These are phyloP conservation scores for Stomorhina lunata DNA, from an alignment of 2,888 invertebrate genomes.

Conservation along the genomic window DNA sequence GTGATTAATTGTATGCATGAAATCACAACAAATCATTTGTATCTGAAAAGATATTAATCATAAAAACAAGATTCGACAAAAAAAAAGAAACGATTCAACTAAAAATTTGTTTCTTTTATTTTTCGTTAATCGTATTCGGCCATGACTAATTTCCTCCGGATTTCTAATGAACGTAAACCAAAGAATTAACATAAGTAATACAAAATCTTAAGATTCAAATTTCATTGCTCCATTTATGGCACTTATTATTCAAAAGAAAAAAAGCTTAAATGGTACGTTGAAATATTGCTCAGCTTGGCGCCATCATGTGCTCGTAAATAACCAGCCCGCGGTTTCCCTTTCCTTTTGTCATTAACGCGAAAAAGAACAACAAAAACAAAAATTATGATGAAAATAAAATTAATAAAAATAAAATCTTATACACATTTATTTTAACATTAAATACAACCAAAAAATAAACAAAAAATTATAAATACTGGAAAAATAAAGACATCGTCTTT, in stretches of 20 bases:
- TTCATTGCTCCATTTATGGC: conserved; percentile 68
- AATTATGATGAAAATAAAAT: conserved; percentile 47
- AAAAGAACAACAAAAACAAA: conserved; percentile 23
- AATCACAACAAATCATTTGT: conserved; percentile 55
- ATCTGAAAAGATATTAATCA: conserved; percentile 49
- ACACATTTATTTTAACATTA: conserved; percentile 29
- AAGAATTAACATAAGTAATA: conserved; percentile 31
- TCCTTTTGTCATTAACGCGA: conserved; percentile 65
- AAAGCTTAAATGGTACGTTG: conserved; percentile 59
- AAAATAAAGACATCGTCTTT: conserved; percentile 53
- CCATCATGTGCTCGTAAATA: conserved; percentile 54
- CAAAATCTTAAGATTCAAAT: conserved; percentile 23
- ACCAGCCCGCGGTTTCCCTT: conserved; percentile 67
- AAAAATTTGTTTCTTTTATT: background rate
- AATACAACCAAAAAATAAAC: background rate
- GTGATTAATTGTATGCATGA: conserved; percentile 45
- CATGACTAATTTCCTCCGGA: conserved; percentile 60
- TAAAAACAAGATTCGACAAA: conserved; percentile 26
- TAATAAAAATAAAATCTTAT: conserved; percentile 57
- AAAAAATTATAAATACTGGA: background rate
- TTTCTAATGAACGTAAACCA: conserved; percentile 46
- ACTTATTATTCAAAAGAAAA: conserved; percentile 56
- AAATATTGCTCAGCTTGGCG: conserved; percentile 65
- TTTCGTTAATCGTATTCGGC: conserved; percentile 31
- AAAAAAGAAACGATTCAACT: background rate